Evolutionary conservation across 2,113 vertebrate species (phyloP).

Genomic region (Pollimyrus isidori): DNA sequence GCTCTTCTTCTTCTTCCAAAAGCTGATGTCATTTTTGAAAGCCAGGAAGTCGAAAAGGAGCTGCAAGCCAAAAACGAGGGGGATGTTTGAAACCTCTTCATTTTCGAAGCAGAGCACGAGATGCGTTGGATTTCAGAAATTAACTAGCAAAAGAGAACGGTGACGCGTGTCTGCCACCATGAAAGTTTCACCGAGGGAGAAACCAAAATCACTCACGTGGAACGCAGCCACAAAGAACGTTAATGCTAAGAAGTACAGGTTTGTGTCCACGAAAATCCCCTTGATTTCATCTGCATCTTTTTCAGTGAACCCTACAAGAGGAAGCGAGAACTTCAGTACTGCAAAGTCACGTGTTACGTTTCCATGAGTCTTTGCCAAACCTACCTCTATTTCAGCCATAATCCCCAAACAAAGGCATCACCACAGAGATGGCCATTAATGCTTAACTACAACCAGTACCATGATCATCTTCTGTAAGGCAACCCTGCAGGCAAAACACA

Average conservation of each 20-base stretch:
- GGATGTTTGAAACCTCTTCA: background rate
- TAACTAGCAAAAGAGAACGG: background rate
- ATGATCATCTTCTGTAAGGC: background rate
- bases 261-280: conserved; percentile 97
- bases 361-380: background rate
- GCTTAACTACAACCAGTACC: background rate
- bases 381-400: background rate
- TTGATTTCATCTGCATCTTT: conserved; percentile 97
- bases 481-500: background rate
- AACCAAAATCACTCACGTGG: conserved; percentile 67
- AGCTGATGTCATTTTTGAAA: conserved; percentile 98
- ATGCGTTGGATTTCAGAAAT: background rate
- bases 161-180: background rate
- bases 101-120: background rate
- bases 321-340: background rate
- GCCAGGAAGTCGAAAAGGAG: conserved; percentile 97
- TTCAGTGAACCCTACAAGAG: conserved; percentile 82
- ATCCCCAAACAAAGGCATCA: background rate
- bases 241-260: conserved; percentile 88
- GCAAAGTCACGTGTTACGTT: no score
- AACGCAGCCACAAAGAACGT: conserved; percentile 96
- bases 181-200: background rate
- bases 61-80: conserved; percentile 49
- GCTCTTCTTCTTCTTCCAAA: conserved; percentile 96
- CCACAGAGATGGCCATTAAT: background rate